Base-by-base conservation (phyloP, 2,888 invertebrate species). In the Romanomermis culicivorax region DNA sequence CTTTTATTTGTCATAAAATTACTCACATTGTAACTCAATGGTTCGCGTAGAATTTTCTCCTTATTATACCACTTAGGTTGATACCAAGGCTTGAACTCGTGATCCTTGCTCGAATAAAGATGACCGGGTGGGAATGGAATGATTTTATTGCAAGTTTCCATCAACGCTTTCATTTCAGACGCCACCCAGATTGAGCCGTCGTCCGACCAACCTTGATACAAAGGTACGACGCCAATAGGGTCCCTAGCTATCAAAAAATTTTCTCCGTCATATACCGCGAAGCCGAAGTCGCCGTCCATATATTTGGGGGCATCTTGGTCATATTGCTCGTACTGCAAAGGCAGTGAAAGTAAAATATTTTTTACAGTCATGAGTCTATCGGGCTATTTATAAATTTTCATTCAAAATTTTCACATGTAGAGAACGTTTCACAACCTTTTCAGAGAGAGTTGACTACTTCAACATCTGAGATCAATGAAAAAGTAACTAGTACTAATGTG, bases 241-340 rank as follows among this genome's bases (percentile, higher is more conserved):
- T 69, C 69, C n/a, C 69, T 60, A 42, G 68, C 69, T 3, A 63
- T 66, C 49, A 70, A 36, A 57, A 66, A 67, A 29, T 61, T 58
- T 52, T 64, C 64, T 27, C 61, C 58, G 29, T 69, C 61, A 36
- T 63, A 66, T 47, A 70, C 71, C 62, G 81, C 80, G 69, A 85
- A 82, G 1, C 79, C 78, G 70, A 85, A 87, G 3, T 85, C 85
- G 2, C 85, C 86, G 65, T 86, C 85, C 30, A 87, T 73, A 60
- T 78, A 29, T 4, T 26, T n/a, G 23, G 48, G 49, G 57, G 53
- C 49, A 3, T 29, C 30, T 26, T 51, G 7, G 42, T 17, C n/a
- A 17, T 58, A 29, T 20, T 30, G 20, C 17, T 47, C 56, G 42
- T 49, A 56, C 25, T 57, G 43, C 24, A 25, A 76, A 66, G 82